Evolutionary conservation across 2,113 vertebrate species (phyloP), one percentile per base, ranked within the genome.

Genomic region (Albula goreensis): DNA sequence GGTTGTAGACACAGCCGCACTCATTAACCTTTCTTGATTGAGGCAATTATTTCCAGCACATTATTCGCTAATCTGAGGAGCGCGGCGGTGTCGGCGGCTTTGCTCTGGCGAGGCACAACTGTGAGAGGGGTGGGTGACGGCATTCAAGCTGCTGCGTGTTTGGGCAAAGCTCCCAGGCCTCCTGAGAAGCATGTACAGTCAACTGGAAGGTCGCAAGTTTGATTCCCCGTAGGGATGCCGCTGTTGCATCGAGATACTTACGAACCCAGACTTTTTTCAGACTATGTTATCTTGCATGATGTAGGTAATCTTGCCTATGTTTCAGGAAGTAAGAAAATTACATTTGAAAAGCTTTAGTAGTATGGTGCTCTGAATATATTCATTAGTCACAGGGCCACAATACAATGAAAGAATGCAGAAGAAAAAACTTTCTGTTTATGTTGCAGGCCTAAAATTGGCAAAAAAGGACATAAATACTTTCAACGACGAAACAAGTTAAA

Each of bases 21-120:
- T 95, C 93, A 91, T 96, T 96, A 96, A 96, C 95, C 95, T 94
- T 92, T 90, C 90, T 89, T 93, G 94, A 96, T 96, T 95, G 92
- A 91, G 88, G 92, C 93, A 95, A 96, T 96, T 96, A 96, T 94
- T 95, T 93, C 90, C 89, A 88, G 94, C 94, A 93, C 94, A 91
- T 95, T 94, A 94, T 91, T 88, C 87, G 91, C 93, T 92, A 91
- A 93, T 93, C 92, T 90, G 86, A 90, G 90, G 82, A 85, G 87
- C 84, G 85, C 82, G 86, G 87, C 50, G 81, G 90, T 83, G 89
- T 91, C 83, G 81, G 90, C 84, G 89, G 91, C 83, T 87, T 83
- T 82, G 88, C 82, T 88, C 12, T 41, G 86, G 87, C 88, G 79
- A 78, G 80, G 48, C 19, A 25, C 53, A 82, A 57, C 51, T 25